Base-by-base conservation (phyloP, 64 coral and sea anemone species). In the Montipora sp. region DNA sequence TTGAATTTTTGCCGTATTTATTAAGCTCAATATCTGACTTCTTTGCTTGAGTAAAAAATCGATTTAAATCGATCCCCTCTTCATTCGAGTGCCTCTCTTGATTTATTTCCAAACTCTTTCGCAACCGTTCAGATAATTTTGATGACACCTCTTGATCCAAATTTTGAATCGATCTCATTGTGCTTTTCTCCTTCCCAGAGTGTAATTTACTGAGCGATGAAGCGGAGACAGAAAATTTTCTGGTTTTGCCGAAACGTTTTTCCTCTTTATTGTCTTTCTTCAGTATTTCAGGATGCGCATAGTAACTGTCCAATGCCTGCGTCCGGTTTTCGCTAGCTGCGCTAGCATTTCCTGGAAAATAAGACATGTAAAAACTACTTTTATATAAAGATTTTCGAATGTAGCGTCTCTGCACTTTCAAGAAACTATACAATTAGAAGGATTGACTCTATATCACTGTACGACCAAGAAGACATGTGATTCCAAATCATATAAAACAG, bases 301-400 rank as follows among this genome's bases (percentile, higher is more conserved):
- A 85, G 47, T 49, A 85, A 16, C 45, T 24, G 66, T 85, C 82
- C 8, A 85, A n/a, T 49, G 66, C 66, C 59, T 50, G 46, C 16
- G 53, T 72, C 61, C 46, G 43, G 44, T 12, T 70, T 71, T 13
- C 65, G 0, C n/a, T 50, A 61, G 55, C 21, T 43, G 21, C 80
- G 15, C 44, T 44, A 63, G 57, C 27, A 82, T 10, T 63, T 82
- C 57, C 80, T 82, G 55, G 11, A 43, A 4, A 63, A 65, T 6
- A 10, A 44, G 44, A 82, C 9, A 12, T 63, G 3, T 11, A 63
- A 14, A 36, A 0, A 36, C 36, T 36, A 2, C 36, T 36, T 36
- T 36, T 36, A 36, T 36, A 36, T 36, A 0, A 36, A 36, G 36
- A 36, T 36, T 36, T 36, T 36, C 36, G 36, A 36, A 36, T 36